Evolutionary conservation across 1,140 invertebrate genomes (phyloP).

Genomic region (Drosophila azteca): DNA sequence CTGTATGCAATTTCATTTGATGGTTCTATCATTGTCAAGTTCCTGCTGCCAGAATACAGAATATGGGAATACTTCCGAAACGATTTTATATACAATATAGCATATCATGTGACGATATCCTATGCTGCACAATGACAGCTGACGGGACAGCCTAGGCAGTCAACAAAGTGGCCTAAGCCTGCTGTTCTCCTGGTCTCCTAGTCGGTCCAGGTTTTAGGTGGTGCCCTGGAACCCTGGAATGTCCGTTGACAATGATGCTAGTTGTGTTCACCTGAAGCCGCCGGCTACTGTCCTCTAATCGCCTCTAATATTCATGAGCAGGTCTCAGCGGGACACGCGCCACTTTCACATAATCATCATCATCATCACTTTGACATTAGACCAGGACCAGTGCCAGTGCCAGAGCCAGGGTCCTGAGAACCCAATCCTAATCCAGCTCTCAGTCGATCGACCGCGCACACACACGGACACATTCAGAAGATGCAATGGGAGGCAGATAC

Average conservation of each 20-base stretch:
- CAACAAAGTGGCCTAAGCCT: too few relatives aligned
- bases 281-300: neutral
- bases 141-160: too few relatives aligned
- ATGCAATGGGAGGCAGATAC: constrained; percentile 7
- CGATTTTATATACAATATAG: too few relatives aligned
- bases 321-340: neutral
- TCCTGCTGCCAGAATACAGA: too few relatives aligned
- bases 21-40: too few relatives aligned
- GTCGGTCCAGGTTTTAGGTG: too few relatives aligned
- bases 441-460: constrained; percentile 21
- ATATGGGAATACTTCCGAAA: too few relatives aligned
- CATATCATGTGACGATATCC: too few relatives aligned
- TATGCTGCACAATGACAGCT: too few relatives aligned
- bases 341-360: constrained; percentile 5
- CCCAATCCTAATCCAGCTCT: constrained; percentile 61
- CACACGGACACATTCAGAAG: too few relatives aligned
- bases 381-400: neutral
- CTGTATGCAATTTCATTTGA: neutral
- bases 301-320: constrained; percentile 37
- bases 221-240: neutral
- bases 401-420: constrained; percentile 55
- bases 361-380: constrained; percentile 46
- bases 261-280: too few relatives aligned
- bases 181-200: too few relatives aligned
- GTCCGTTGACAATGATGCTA: neutral